Evolutionary conservation across 2,797 vertebrate genomes (phyloP), one percentile per base, ranked within the genome.

Genomic region (Neomorphus geoffroyi): DNA sequence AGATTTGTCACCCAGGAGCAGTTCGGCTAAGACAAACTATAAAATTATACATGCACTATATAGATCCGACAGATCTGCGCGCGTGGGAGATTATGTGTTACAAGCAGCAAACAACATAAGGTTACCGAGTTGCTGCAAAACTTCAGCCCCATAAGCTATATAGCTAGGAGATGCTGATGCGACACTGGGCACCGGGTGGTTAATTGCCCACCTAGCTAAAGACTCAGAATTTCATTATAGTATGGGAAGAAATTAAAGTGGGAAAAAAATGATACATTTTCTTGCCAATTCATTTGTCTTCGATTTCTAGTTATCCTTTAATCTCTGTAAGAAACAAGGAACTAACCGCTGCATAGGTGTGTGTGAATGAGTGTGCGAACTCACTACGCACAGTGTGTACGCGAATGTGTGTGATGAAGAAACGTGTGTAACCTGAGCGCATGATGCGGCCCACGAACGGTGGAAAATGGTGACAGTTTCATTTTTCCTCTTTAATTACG

Each of bases 401-500:
- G 4, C n/a, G 2, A 8, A 32, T 21, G 71, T 28, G 53, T 14
- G n/a, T 28, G 72, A 22, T 53, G 74, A n/a, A 6, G 33, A 61
- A 74, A 22, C 1, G 35, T 7, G 67, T 16, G 80, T 15, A 17
- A 83, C 1, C 41, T 5, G 43, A 54, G 70, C 73, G 9, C 77
- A 2, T 0, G 37, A 53, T 70, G 13, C 39, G 78, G 61, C 90
- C 83, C 81, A 50, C 45, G 11, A 56, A 73, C 78, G 13, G 53
- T 3, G 65, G 65, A 27, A 87, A 82, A 69, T 2, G 24, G 53
- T 67, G 87, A 48, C 72, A 51, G 65, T 35, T 58, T 53, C n/a
- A 58, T 92, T 88, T 93, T 61, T 50, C 53, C 48, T 57, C 74
- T 80, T 82, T 80, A 92, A 92, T 83, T 87, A 85, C 64, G 86